Evolutionary conservation across 30 jellyfish, hydroid and myxozoan genomes (phyloP).

Genomic region (Cassiopea xamachana): DNA sequence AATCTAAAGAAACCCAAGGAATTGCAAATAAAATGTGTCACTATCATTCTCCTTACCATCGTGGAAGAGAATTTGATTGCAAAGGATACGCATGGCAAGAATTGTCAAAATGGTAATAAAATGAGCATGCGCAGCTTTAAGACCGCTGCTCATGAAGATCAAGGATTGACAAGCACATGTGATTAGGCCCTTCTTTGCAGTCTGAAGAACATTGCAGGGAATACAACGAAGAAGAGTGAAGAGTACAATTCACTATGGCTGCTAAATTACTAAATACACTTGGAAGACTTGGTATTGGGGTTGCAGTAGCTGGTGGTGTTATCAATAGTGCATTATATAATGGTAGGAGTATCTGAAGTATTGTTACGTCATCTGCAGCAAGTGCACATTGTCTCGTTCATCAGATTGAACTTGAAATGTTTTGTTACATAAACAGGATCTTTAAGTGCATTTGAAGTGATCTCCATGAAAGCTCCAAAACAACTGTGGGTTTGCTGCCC

Average conservation of each 20-base stretch:
- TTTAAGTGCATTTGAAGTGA: not conserved
- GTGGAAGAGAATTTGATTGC: constrained; percentile 52
- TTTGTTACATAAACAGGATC: not conserved
- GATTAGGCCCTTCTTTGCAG: constrained; percentile 58
- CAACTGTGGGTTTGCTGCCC: no score
- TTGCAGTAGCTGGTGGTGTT: constrained; percentile 97
- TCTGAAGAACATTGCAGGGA: not conserved
- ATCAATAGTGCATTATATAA: constrained; percentile 90
- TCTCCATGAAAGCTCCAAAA: not conserved
- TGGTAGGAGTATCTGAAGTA: constrained; percentile 60
- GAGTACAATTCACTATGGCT: constrained; percentile 56
- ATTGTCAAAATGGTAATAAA: not conserved
- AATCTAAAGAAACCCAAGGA: not conserved
- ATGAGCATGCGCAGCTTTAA: constrained; percentile 59
- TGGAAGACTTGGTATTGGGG: constrained; percentile 91
- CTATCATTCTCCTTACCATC: constrained; percentile 51
- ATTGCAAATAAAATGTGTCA: not conserved
- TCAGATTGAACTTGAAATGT: not conserved
- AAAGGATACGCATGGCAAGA: constrained; percentile 77
- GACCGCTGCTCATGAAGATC: constrained; percentile 65
- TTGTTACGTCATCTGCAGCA: constrained; percentile 28
- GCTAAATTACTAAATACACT: constrained; percentile 68
- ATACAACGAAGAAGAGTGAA: not conserved
- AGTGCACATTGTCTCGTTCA: not conserved
- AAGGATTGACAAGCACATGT: constrained; percentile 39